Percentiles rank a stretch among this genome's conserved stretches.
These are phyloP conservation scores for Pseudoatta argentina DNA, from an alignment of 1,140 invertebrate species.

Conservation along the genomic window DNA sequence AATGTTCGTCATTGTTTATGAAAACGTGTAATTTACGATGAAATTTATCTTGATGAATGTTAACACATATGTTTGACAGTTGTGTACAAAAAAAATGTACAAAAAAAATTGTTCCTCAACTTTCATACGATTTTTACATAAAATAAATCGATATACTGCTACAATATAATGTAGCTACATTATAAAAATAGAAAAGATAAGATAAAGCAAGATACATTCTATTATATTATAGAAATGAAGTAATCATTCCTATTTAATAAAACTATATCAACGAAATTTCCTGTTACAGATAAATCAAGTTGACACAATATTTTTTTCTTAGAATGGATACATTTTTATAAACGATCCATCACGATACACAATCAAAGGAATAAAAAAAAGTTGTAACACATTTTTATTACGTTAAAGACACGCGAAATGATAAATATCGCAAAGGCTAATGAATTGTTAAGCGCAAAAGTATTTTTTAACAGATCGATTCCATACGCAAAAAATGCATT, in stretches of 20 bases:
- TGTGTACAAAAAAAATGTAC: not conserved
- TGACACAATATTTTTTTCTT: not conserved
- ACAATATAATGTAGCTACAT: not conserved
- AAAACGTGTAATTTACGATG: slow-evolving; percentile 1
- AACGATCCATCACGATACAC: not conserved
- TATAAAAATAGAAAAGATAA: not conserved
- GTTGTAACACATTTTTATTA: not conserved
- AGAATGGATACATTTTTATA: not conserved
- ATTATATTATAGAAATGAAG: not conserved
- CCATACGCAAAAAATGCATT: not conserved
- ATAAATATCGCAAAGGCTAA: slow-evolving; percentile 18
- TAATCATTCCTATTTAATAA: not conserved
- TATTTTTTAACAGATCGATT: not conserved
- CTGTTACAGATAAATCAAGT: slow-evolving; percentile 7
- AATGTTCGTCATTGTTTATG: not conserved
- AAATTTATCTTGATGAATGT: not conserved
- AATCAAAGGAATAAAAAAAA: not conserved
- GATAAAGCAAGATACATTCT: not conserved
- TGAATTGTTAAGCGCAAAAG: not conserved
- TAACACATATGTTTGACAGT: not conserved
- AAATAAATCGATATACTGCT: not conserved
- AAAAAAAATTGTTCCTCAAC: not conserved
- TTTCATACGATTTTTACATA: not conserved
- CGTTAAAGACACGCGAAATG: slow-evolving; percentile 12
- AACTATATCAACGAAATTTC: not conserved